Conservation (phyloP, 2,797 vertebrate species). For the Octomys mimax region DNA sequence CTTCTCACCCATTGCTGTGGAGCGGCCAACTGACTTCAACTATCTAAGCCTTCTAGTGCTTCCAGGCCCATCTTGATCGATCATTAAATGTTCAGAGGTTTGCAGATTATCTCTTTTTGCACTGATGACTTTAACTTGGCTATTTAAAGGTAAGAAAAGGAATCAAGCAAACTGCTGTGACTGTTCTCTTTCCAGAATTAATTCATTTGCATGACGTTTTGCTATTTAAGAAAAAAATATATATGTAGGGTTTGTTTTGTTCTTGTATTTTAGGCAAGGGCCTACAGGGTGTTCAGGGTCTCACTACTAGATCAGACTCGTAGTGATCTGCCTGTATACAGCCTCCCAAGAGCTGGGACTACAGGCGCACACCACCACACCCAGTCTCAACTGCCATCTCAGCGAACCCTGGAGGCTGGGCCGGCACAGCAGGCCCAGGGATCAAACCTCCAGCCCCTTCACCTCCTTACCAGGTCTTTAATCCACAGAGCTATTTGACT, state of each 20-base stretch:
- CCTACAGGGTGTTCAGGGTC: not conserved
- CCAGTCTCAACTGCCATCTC: too few relatives aligned
- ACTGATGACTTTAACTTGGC: not conserved
- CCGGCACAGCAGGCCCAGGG: too few relatives aligned
- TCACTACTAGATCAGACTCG: too few relatives aligned
- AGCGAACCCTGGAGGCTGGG: too few relatives aligned
- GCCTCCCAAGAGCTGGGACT: too few relatives aligned
- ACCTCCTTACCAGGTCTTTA: too few relatives aligned
- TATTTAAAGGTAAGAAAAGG: not conserved
- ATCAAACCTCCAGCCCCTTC: too few relatives aligned
- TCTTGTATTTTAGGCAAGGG: too few relatives aligned
- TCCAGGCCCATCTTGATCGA: not conserved
- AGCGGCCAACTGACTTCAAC: not conserved
- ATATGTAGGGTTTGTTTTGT: too few relatives aligned
- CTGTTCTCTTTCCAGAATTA: constrained; percentile 48
- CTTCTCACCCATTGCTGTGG: not conserved
- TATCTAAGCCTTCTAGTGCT: not conserved
- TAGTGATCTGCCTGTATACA: too few relatives aligned
- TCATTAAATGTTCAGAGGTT: constrained; percentile 33
- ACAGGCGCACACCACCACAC: too few relatives aligned
- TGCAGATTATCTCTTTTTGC: constrained; percentile 1
- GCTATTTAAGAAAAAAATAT: constrained; percentile 48
- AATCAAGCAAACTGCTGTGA: constrained; percentile 45
- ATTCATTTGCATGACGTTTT: constrained; percentile 51
- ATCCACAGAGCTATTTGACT: too few relatives aligned